A percentile compares a stretch with the other conserved stretches of the same genome.
Evolutionary conservation across 2,888 invertebrate genomes (phyloP).

Genomic region (Endotricha flammealis): DNA sequence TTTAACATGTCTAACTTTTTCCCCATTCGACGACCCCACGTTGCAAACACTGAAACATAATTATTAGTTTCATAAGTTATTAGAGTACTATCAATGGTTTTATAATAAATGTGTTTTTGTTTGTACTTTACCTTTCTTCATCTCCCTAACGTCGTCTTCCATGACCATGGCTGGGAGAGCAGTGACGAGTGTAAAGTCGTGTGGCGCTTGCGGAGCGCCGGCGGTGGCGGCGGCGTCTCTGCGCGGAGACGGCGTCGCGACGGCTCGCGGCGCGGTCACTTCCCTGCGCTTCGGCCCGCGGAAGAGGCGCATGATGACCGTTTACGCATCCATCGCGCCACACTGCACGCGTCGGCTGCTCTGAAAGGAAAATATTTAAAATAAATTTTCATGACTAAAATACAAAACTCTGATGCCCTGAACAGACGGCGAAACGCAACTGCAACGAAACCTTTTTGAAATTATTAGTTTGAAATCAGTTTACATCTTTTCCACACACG

Average conservation of each 20-base stretch:
- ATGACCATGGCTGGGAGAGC: conserved; percentile 87
- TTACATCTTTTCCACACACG: too few species aligned
- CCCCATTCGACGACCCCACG: conserved; percentile 89
- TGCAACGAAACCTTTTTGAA: too few species aligned
- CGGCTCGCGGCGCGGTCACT: conserved; percentile 76
- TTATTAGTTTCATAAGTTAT: background rate
- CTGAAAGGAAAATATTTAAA: conserved; percentile 22
- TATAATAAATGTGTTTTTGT: background rate
- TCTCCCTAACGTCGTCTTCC: conserved; percentile 82
- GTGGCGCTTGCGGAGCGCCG: conserved; percentile 74
- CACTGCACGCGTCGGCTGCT: conserved; percentile 46
- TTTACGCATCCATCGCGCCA: conserved; percentile 69
- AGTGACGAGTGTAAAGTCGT: conserved; percentile 85
- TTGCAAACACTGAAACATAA: conserved; percentile 78
- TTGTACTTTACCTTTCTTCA: conserved; percentile 76
- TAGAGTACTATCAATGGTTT: background rate
- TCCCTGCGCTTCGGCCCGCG: conserved; percentile 82
- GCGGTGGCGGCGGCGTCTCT: conserved; percentile 56
- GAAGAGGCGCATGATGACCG: conserved; percentile 81
- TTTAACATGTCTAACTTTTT: conserved; percentile 86
- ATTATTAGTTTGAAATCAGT: too few species aligned
- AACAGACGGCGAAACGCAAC: too few species aligned
- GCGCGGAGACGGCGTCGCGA: conserved; percentile 62
- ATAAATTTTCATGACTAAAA: too few species aligned
- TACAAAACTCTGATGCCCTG: background rate